Percentiles rank a stretch among this genome's conserved stretches.
These are phyloP conservation scores for Melanotaenia maccullochi DNA, from an alignment of 2,797 vertebrate species.

Conservation along the genomic window DNA sequence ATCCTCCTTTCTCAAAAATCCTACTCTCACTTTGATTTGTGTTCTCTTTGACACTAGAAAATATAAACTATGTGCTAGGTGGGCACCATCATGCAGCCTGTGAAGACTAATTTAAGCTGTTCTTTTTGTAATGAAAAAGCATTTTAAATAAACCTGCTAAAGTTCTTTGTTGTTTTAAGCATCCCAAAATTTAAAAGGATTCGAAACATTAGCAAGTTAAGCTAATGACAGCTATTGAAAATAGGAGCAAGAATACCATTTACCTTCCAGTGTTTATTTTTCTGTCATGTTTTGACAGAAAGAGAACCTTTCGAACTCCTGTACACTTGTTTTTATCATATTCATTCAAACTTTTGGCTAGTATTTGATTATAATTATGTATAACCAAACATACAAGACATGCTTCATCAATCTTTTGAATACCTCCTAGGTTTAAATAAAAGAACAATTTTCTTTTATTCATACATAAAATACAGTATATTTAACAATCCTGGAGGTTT, in stretches of 20 bases:
- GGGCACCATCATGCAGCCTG: neutral
- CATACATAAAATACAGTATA: neutral
- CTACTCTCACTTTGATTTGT: neutral
- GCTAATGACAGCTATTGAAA: neutral
- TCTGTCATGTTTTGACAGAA: neutral
- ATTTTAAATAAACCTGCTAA: neutral
- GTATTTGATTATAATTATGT: neutral
- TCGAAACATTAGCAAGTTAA: neutral
- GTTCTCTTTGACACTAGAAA: neutral
- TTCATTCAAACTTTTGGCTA: neutral
- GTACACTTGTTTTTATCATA: neutral
- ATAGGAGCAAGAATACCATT: neutral
- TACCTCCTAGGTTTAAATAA: too few relatives aligned
- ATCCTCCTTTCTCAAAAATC: constrained; percentile 7
- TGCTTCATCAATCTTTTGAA: too few relatives aligned
- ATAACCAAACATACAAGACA: neutral
- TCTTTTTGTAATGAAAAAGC: neutral
- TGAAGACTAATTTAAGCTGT: neutral
- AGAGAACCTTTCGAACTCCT: neutral
- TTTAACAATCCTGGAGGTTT: neutral
- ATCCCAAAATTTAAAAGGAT: neutral
- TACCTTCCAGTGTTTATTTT: neutral
- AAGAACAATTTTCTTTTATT: neutral
- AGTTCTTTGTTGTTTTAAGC: neutral
- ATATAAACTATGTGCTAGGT: too few relatives aligned